Base-by-base conservation (phyloP, 2,113 vertebrate genomes). In the Sinocyclocheilus rhinocerous region DNA sequence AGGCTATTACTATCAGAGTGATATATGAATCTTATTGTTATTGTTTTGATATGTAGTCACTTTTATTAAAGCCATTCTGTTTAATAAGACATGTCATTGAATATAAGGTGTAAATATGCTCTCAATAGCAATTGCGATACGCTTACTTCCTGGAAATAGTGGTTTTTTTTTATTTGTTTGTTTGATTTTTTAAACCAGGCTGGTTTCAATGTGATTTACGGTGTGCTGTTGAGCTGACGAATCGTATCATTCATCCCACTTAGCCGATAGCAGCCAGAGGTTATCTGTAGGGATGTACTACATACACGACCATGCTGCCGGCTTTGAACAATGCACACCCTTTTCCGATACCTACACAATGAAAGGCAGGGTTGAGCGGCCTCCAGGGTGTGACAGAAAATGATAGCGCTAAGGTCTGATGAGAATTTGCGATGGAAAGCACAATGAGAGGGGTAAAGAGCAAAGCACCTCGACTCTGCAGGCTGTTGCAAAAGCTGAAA, bases 261-360 rank as follows among this genome's bases (percentile, higher is more conserved):
- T 36, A 72, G 85, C 69, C 29, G 42, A 73, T 42, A 86, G 48
- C 72, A 84, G 75, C 78, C 59, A 75, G 52, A 84, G 57, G 90
- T 88, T 91, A 91, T 93, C 93, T 90, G 89, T 88, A 89, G 89
- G 90, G 81, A 90, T 84, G 85, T 84, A 81, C 79, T 91, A 90
- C 86, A 85, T 81, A 83, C 92, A 92, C 89, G 86, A 83, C 90
- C 90, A 89, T 90, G 89, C 84, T 39, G 87, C 84, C 63, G 86
- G 86, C 87, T 90, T 86, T 90, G 61, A 79, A 86, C 85, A 89
- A 84, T 90, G 90, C 92, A 91, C 93, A 91, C 93, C 92, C 93
- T 94, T 87, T 95, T 95, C 95, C 93, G 93, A 93, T 94, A 84
- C 73, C 91, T 92, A 93, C 91, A 94, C 90, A 93, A 92, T 92